Conservation (phyloP, 2,888 invertebrate species). For the Odontocolon sp. region DNA sequence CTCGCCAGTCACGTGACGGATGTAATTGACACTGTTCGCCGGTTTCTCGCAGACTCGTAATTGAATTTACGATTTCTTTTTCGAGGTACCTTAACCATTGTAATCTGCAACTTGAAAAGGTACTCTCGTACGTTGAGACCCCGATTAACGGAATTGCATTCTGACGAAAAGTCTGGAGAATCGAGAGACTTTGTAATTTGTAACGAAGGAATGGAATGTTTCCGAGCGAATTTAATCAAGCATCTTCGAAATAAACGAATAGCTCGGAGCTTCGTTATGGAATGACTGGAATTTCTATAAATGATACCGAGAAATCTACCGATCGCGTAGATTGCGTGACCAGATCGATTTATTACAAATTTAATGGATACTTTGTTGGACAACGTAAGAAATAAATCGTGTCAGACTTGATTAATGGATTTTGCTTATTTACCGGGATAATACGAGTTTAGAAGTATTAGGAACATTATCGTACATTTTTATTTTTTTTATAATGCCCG, state of each 20-base stretch:
- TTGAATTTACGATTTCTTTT: constrained; percentile 73
- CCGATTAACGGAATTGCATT: neutral
- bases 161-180: neutral
- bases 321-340: constrained; percentile 32
- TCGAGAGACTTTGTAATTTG: neutral
- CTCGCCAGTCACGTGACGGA: constrained; percentile 72
- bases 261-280: neutral
- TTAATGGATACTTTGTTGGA: constrained; percentile 47
- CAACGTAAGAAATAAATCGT: constrained; percentile 43
- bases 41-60: constrained; percentile 66
- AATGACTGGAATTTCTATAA: constrained; percentile 27
- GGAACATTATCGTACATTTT: constrained; percentile 40
- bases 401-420: constrained; percentile 48
- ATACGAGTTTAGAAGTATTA: constrained; percentile 25
- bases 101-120: neutral
- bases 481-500: constrained; percentile 36
- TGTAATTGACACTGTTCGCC: constrained; percentile 73
- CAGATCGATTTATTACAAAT: constrained; percentile 41
- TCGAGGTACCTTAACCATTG: neutral
- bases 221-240: neutral
- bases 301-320: constrained; percentile 21
- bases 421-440: constrained; percentile 16
- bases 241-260: neutral
- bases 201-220: neutral
- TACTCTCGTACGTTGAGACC: neutral